Conservation (phyloP, 2,888 invertebrate genomes). For the Hermaeophaga mercurialis region DNA sequence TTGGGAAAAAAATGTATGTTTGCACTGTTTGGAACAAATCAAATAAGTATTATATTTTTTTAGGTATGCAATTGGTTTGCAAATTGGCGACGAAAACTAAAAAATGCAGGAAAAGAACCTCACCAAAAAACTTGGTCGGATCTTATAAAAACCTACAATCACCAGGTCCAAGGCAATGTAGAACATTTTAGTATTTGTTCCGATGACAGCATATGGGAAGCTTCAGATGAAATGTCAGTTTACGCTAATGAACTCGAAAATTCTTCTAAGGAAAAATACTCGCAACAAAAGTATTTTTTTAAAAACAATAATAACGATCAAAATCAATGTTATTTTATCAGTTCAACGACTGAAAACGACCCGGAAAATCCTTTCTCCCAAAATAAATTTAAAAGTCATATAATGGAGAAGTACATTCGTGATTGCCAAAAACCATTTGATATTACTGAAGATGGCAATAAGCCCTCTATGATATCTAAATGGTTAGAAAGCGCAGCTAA, state of each 20-base stretch:
- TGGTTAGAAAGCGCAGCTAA: slow-evolving; percentile 78
- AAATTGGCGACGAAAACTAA: slow-evolving; percentile 80
- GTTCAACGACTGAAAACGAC: slow-evolving; percentile 56
- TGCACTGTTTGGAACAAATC: not conserved
- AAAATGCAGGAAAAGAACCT: slow-evolving; percentile 73
- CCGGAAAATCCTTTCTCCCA: slow-evolving; percentile 51
- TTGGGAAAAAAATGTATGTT: not conserved
- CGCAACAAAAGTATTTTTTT: slow-evolving; percentile 52
- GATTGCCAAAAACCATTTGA: slow-evolving; percentile 55
- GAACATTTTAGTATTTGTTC: slow-evolving; percentile 81
- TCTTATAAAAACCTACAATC: slow-evolving; percentile 73
- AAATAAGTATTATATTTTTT: slow-evolving; percentile 10
- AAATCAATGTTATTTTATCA: slow-evolving; percentile 55
- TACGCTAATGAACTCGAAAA: slow-evolving; percentile 32
- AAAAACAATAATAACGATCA: slow-evolving; percentile 43
- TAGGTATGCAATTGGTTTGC: slow-evolving; percentile 83
- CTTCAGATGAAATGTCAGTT: slow-evolving; percentile 58
- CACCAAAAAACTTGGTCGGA: slow-evolving; percentile 76
- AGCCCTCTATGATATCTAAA: slow-evolving; percentile 69
- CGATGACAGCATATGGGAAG: slow-evolving; percentile 80
- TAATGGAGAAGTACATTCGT: slow-evolving; percentile 65
- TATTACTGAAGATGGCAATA: slow-evolving; percentile 41
- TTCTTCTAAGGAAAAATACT: slow-evolving; percentile 20
- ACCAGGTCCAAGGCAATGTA: slow-evolving; percentile 76
- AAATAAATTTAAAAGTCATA: slow-evolving; percentile 63